Percentiles rank a stretch among this genome's conserved stretches.
Conservation (phyloP, 2,113 vertebrate species). For the Scomber scombrus region DNA sequence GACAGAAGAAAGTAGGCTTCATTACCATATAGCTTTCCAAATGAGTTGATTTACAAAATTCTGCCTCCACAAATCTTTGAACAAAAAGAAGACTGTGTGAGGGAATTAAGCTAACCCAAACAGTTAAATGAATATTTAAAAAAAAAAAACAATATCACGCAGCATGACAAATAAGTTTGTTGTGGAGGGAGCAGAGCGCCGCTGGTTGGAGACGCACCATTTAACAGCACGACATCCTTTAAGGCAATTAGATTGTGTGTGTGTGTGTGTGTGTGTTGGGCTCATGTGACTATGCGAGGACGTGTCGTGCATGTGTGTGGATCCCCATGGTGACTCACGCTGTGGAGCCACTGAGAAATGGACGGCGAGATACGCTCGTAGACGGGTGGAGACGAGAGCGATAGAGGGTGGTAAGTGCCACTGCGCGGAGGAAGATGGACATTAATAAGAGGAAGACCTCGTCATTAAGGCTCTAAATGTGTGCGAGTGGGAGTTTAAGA, state of each 20-base stretch:
- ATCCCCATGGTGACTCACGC: slow-evolving; percentile 51
- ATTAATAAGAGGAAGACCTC: slow-evolving; percentile 71
- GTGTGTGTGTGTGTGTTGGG: neutral
- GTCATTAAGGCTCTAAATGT: slow-evolving; percentile 54
- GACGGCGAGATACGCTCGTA: slow-evolving; percentile 27
- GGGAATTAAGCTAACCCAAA: slow-evolving; percentile 6
- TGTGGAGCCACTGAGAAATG: slow-evolving; percentile 42
- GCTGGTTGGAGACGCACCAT: neutral
- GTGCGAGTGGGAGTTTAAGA: slow-evolving; percentile 28
- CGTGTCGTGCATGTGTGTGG: slow-evolving; percentile 17
- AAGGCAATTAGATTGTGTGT: slow-evolving; percentile 29
- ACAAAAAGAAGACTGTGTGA: neutral
- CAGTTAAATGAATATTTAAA: slow-evolving; percentile 13
- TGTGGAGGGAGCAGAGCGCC: neutral
- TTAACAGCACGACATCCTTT: slow-evolving; percentile 47
- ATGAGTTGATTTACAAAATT: neutral
- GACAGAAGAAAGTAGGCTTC: neutral
- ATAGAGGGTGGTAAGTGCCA: slow-evolving; percentile 64
- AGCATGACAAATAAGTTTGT: slow-evolving; percentile 6
- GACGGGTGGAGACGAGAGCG: slow-evolving; percentile 36
- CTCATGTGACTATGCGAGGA: no score
- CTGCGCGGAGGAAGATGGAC: slow-evolving; percentile 61
- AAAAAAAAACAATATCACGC: slow-evolving; percentile 18
- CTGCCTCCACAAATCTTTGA: neutral
- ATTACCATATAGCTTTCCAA: neutral